Evolutionary conservation across 2,888 invertebrate species (phyloP), one percentile per base, ranked within the genome.

Genomic region (Hemicrepidius hirtus): DNA sequence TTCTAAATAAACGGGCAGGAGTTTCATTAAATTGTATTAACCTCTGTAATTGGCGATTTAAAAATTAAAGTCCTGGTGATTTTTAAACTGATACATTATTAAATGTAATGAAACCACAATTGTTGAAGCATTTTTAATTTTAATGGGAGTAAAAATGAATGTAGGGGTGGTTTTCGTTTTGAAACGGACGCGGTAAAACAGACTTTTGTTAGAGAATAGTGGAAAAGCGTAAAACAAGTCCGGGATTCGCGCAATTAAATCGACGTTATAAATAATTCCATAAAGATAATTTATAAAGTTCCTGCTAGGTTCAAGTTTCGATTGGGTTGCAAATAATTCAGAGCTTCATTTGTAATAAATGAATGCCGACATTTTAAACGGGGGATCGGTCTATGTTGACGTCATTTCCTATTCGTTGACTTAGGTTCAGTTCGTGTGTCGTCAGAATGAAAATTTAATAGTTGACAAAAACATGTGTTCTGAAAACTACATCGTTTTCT

Each of bases 291-390:
- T 80, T 80, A 80, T 80, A 81, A 82, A 81, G 78, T 80, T 82
- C 74, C 77, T 76, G 78, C 73, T 80, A 79, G 80, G 78, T 82
- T 79, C 78, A 81, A 82, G 81, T 83, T 82, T 82, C 82, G 81
- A 84, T 84, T 83, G 80, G 79, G 75, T 79, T 65, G 79, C 78
- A 77, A 84, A 84, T 84, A 83, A 84, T 83, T 83, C 77, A 84
- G 77, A 70, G 76, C 60, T 68, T 79, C 80, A 79, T 83, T 80
- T 80, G 77, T 81, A 81, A 82, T 83, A 74, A 70, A 74, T 74
- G 79, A 79, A 81, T 81, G 81, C 76, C 80, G 82, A 82, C 82
- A 82, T 82, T 84, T 82, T 83, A 83, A 83, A 81, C 79, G 76
- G 75, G 72, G 74, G 57, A 74, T 71, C 63, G 70, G 67, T 74